phyloP scores from a whole-genome alignment of 53 echinoderm and acorn worm species.

The Antedon mediterranea region DNA sequence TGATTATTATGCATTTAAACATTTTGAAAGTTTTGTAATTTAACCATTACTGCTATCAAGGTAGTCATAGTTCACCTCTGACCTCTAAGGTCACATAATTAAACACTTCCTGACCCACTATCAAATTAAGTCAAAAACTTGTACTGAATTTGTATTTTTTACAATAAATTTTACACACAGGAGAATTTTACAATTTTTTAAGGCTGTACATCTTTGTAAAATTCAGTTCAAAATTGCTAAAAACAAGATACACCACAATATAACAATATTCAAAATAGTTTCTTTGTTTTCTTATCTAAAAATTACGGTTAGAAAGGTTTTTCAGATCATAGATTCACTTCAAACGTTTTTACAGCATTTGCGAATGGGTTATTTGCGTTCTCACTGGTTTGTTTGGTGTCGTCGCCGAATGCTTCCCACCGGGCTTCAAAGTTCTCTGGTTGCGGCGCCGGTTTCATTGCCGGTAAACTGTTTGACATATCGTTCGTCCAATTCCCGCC shows the following conservation, averaged over 20 bases:
- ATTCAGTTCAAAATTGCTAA: neutral
- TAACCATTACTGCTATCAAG: neutral
- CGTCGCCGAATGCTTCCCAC: conserved; percentile 31
- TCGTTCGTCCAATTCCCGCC: conserved; percentile 69
- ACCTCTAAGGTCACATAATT: neutral
- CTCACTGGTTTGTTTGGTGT: conserved; percentile 3
- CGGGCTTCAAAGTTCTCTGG: conserved; percentile 39
- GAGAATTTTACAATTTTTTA: neutral
- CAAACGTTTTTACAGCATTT: conserved; percentile 88
- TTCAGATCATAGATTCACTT: conserved; percentile 67
- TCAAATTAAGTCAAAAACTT: neutral
- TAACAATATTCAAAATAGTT: neutral
- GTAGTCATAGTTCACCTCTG: neutral
- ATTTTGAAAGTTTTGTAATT: too few relatives aligned
- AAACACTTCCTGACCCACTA: neutral
- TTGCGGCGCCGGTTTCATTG: conserved; percentile 12
- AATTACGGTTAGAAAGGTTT: neutral
- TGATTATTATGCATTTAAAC: too few relatives aligned
- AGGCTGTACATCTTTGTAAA: neutral
- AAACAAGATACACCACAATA: neutral
- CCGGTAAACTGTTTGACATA: conserved; percentile 72
- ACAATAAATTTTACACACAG: neutral
- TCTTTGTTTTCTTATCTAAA: neutral
- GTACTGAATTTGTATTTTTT: neutral
- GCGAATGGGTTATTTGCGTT: conserved; percentile 44